Evolutionary conservation across 2,888 invertebrate species (phyloP).

Genomic region (Conomelus anceps): DNA sequence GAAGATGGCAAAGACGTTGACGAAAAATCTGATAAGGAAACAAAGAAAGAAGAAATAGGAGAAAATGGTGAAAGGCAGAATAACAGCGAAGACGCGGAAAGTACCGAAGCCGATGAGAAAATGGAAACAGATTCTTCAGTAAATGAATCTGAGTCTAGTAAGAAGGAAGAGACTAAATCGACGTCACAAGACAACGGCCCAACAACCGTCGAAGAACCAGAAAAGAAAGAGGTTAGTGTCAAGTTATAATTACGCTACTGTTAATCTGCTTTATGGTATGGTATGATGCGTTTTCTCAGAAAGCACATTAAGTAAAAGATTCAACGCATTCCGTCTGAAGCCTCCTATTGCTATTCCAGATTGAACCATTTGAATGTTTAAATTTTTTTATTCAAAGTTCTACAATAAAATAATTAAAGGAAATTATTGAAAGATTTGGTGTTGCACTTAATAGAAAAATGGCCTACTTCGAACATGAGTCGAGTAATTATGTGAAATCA

Average conservation of each 20-base stretch:
- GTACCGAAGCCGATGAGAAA: conserved; percentile 16
- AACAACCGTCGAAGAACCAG: not conserved
- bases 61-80: conserved; percentile 18
- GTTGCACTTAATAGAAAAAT: too few species aligned
- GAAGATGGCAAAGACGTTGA: conserved; percentile 20
- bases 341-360: too few species aligned
- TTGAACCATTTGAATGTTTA: too few species aligned
- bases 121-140: conserved; percentile 16
- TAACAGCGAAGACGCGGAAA: conserved; percentile 14
- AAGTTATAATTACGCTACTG: not conserved
- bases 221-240: conserved; percentile 9
- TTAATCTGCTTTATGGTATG: not conserved
- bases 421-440: too few species aligned
- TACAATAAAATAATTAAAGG: too few species aligned
- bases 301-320: too few species aligned
- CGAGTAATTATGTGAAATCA: too few species aligned
- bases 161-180: conserved; percentile 9
- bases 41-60: conserved; percentile 26
- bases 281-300: too few species aligned
- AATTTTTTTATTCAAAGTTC: too few species aligned
- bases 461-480: too few species aligned
- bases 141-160: not conserved
- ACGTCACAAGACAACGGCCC: not conserved
- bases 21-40: conserved; percentile 23
- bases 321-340: too few species aligned